phyloP scores from a whole-genome alignment of 2,113 vertebrate species.

The Oplegnathus fasciatus region DNA sequence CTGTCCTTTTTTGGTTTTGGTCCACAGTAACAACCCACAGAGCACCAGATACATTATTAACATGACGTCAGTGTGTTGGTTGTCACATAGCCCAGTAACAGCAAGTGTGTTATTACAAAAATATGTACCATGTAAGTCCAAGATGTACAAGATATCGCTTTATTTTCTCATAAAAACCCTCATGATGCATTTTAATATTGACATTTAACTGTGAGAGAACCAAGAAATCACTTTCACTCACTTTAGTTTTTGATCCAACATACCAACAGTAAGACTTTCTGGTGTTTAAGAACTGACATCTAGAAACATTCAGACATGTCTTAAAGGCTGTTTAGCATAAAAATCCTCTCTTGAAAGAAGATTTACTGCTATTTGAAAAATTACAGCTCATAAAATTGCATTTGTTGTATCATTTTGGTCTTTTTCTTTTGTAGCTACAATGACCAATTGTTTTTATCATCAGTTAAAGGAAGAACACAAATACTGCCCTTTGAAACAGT shows the following conservation, averaged over 20 bases:
- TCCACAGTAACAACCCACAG: background rate
- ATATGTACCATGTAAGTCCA: background rate
- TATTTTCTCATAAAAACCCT: background rate
- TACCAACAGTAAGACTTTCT: too few relatives aligned
- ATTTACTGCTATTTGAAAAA: background rate
- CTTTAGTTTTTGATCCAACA: too few relatives aligned
- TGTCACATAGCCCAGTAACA: background rate
- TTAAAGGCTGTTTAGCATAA: background rate
- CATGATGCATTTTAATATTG: background rate
- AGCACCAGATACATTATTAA: background rate
- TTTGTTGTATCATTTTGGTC: background rate
- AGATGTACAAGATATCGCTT: background rate
- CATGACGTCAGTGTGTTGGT: background rate
- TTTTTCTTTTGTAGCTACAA: background rate
- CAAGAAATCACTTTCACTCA: background rate
- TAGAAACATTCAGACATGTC: background rate
- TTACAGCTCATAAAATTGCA: background rate
- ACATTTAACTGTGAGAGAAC: background rate
- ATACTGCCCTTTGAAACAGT: background rate
- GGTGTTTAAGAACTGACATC: too few relatives aligned
- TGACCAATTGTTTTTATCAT: background rate
- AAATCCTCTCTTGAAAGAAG: background rate
- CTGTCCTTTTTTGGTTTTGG: constrained; percentile 1
- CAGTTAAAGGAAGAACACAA: background rate
- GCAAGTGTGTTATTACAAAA: background rate